Percentiles rank a stretch among this genome's conserved stretches.
Evolutionary conservation across 2,888 invertebrate species (phyloP).

Genomic region (Leptogaster cylindrica): DNA sequence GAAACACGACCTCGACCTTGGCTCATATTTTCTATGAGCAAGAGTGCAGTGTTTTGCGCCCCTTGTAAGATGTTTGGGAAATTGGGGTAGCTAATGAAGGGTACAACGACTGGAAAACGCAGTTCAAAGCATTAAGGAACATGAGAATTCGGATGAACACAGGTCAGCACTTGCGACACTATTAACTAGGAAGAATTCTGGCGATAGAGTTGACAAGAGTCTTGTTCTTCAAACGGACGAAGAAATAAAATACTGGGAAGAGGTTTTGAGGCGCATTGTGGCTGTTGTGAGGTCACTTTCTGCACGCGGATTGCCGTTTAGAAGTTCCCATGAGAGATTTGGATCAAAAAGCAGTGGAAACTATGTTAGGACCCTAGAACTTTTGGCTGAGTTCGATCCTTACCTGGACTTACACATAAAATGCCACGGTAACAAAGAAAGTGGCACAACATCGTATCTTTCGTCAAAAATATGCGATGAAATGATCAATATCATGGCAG

Average conservation of each 20-base stretch:
- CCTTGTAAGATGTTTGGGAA: not conserved
- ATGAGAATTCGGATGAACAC: not conserved
- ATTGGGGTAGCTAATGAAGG: not conserved
- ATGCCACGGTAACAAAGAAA: no score
- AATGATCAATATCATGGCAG: not conserved
- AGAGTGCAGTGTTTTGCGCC: not conserved
- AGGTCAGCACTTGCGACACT: not conserved
- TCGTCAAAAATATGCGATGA: not conserved
- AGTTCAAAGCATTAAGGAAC: not conserved
- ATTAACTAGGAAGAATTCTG: not conserved
- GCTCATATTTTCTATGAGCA: no score
- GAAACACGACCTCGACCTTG: no score
- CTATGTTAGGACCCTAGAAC: no score
- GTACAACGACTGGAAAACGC: not conserved
- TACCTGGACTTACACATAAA: not conserved
- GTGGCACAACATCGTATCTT: not conserved
- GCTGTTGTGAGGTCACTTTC: not conserved
- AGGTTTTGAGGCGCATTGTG: slow-evolving; percentile 10
- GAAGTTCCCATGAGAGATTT: not conserved
- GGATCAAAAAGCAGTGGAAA: not conserved
- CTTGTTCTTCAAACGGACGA: slow-evolving; percentile 4
- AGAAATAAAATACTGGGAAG: slow-evolving; percentile 5
- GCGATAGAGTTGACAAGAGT: not conserved
- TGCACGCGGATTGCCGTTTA: not conserved
- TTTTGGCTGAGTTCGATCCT: not conserved